Evolutionary conservation across 1,140 invertebrate species (phyloP).

Genomic region (Drosophila tani): DNA sequence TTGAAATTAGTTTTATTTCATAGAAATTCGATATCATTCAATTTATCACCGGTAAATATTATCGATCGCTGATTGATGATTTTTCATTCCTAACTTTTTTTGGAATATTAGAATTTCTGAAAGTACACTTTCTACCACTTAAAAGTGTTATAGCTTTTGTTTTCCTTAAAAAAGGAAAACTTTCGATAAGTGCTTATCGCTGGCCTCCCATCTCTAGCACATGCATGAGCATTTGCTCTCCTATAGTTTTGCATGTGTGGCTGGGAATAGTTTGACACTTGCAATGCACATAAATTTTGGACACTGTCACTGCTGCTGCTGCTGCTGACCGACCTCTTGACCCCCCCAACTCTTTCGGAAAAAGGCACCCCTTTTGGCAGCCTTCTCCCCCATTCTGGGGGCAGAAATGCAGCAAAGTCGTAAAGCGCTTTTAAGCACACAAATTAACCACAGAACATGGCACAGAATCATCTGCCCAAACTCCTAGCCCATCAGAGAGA

Average conservation of each 20-base stretch:
- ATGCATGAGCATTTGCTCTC: conserved; percentile 8
- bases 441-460: conserved; percentile 83
- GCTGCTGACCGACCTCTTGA: conserved; percentile 54
- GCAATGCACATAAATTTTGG: conserved; percentile 79
- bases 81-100: no score
- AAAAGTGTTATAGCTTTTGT: neutral
- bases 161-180: neutral
- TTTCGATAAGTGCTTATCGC: neutral
- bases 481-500: neutral
- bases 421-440: conserved; percentile 83
- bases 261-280: conserved; percentile 79
- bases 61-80: no score
- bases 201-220: conserved; percentile 24
- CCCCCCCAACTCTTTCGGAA: conserved; percentile 4
- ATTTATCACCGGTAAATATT: no score
- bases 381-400: neutral
- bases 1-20: no score
- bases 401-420: conserved; percentile 61
- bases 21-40: no score
- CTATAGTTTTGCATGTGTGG: conserved; percentile 37
- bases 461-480: conserved; percentile 27
- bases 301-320: conserved; percentile 57
- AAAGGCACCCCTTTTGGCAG: conserved; percentile 13
- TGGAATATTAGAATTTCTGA: no score
- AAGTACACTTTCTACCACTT: neutral